Base-by-base conservation (phyloP, 2,888 invertebrate genomes). In the Dolichomitus sp. region DNA sequence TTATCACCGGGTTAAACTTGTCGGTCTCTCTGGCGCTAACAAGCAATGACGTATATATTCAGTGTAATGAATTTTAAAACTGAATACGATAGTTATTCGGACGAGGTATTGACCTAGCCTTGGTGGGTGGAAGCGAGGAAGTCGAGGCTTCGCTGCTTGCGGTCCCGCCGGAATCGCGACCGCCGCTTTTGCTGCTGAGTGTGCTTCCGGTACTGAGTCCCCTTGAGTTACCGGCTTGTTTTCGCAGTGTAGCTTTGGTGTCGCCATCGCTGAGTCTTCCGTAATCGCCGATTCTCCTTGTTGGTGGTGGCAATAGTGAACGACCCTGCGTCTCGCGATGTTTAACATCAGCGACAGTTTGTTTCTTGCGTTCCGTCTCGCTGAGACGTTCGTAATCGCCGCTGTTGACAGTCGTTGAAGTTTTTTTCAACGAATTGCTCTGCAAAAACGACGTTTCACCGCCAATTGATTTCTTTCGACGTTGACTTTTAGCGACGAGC, bases 81-180 rank as follows among this genome's bases (percentile, higher is more conserved):
- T 97, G 97, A 90, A 97, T 97, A 82, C 97, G 95, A 92, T 97
- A 97, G 92, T 96, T 96, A 91, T 95, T 96, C 33, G 95, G 95
- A 79, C 95, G 93, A 52, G 95, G 95, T 90, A 95, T 95, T 37
- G 95, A 95, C 17, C 95, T 95, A 33, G 96, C 94, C 91, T 96
- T 96, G 23, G 95, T 95, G 0, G 96, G 96, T 12, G 96, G 95
- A 23, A 96, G 95, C 4, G 96, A 94, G 33, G 95, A 94, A 79
- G 94, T 94, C 30, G 95, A 95, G 0, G 95, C 94, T 87, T 95
- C 95, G 88, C 95, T 95, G 89, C 95, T 95, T 79, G 95, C 92
- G 3, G 95, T 95, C 3, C 95, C 95, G 0, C 94, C 95, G 0
- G 95, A 95, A 87, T 95, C 95, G 61, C 95, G 91, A 83, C 94